Conservation (phyloP, 1,140 invertebrate species). For the Drosophila subpulchrella region DNA sequence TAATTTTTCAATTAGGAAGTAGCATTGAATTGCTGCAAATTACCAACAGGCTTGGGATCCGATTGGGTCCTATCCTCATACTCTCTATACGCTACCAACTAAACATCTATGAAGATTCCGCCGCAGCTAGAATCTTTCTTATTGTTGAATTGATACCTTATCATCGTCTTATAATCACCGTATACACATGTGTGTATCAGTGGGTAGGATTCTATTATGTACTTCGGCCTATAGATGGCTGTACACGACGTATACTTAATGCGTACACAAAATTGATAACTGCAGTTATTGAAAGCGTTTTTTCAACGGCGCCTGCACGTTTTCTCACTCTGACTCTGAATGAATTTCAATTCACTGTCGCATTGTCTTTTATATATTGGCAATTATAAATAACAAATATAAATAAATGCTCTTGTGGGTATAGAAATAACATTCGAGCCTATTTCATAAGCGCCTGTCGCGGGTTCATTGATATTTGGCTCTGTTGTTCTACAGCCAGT, state of each 20-base stretch:
- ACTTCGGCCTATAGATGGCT: conserved; percentile 11
- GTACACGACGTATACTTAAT: conserved; percentile 58
- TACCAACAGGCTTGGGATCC: conserved; percentile 11
- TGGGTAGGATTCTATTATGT: conserved; percentile 19
- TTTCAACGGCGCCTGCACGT: conserved; percentile 34
- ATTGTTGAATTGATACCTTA: conserved; percentile 61
- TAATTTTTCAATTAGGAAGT: conserved; percentile 79
- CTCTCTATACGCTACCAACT: conserved; percentile 1
- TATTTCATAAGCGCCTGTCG: conserved; percentile 73
- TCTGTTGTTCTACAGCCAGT: conserved; percentile 18
- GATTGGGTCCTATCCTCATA: conserved; percentile 12
- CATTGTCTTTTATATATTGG: conserved; percentile 32
- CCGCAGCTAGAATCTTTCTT: conserved; percentile 16
- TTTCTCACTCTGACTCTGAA: conserved; percentile 63
- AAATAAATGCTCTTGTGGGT: conserved; percentile 35
- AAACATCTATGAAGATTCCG: background rate
- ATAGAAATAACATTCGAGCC: conserved; percentile 55
- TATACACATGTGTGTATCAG: background rate
- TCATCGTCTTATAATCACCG: conserved; percentile 53
- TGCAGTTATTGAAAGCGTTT: conserved; percentile 63
- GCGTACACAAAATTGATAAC: conserved; percentile 68
- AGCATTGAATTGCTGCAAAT: conserved; percentile 72
- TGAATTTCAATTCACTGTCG: conserved; percentile 62
- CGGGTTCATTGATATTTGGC: conserved; percentile 79
- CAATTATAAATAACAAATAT: conserved; percentile 37